Conservation (phyloP, 2,797 vertebrate genomes). For the Aphelocoma californica region DNA sequence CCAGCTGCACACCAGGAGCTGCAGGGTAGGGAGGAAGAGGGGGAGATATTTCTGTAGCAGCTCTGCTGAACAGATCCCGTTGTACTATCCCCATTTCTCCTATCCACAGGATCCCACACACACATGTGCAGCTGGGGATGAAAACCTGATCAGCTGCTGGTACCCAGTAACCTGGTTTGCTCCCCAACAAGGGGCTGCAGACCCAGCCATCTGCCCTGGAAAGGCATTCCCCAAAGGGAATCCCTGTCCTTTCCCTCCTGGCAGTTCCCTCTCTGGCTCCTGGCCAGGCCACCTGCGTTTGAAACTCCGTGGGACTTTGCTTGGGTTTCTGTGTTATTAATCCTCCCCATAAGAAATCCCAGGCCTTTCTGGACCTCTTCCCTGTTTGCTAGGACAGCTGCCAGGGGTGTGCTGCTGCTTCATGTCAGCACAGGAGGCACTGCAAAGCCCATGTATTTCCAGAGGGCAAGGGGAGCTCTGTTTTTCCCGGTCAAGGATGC, state of each 20-base stretch:
- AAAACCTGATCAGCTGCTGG: background rate
- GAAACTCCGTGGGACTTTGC: background rate
- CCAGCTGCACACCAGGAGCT: background rate
- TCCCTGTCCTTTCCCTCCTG: background rate
- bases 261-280: slow-evolving; percentile 21
- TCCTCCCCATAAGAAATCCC: slow-evolving; percentile 48
- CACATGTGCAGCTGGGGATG: background rate
- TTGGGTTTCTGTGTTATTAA: slow-evolving; percentile 52
- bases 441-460: background rate
- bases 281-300: slow-evolving; percentile 43
- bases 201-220: background rate
- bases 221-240: slow-evolving; percentile 15
- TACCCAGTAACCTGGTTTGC: background rate
- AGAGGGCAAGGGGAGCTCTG: background rate
- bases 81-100: background rate
- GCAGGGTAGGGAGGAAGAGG: background rate
- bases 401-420: background rate
- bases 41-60: background rate
- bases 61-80: background rate
- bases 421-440: slow-evolving; percentile 15
- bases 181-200: background rate
- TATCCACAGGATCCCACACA: background rate
- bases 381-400: slow-evolving; percentile 42
- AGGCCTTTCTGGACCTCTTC: slow-evolving; percentile 51
- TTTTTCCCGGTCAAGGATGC: background rate